Conservation (phyloP, 2,888 invertebrate genomes). For the Plagodis dolabraria region DNA sequence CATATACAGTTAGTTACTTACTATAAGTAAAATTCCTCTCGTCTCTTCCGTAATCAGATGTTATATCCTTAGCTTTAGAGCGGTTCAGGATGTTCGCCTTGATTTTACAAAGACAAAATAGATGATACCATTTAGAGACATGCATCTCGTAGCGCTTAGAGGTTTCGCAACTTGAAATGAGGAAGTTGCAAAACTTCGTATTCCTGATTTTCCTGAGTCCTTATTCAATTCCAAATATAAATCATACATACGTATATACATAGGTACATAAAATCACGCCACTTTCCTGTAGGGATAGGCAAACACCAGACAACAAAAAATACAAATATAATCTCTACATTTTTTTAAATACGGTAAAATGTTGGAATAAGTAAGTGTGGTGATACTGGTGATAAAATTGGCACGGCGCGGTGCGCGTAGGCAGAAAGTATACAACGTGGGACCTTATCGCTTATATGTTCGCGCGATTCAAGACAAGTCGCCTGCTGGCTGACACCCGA, state of each 20-base stretch:
- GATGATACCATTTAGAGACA: conserved; percentile 11
- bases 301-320: conserved; percentile 12
- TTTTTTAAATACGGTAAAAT: conserved; percentile 35
- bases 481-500: conserved; percentile 53
- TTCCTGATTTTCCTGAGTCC: conserved; percentile 14
- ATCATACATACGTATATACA: no score
- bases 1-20: no score
- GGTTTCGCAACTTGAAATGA: conserved; percentile 1
- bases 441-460: conserved; percentile 42
- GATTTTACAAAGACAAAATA: conserved; percentile 14
- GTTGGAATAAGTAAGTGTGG: conserved; percentile 39
- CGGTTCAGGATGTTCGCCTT: conserved; percentile 2
- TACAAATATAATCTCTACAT: conserved; percentile 28
- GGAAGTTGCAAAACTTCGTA: conserved; percentile 10
- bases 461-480: conserved; percentile 42
- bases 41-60: conserved; percentile 7
- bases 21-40: neutral
- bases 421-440: conserved; percentile 25
- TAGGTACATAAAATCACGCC: no score
- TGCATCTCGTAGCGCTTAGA: conserved; percentile 3
- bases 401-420: conserved; percentile 37
- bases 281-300: no score
- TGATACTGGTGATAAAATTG: conserved; percentile 45
- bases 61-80: neutral
- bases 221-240: conserved; percentile 18